Conservation (phyloP, 1,140 invertebrate genomes). For the Drosophila repletoides region DNA sequence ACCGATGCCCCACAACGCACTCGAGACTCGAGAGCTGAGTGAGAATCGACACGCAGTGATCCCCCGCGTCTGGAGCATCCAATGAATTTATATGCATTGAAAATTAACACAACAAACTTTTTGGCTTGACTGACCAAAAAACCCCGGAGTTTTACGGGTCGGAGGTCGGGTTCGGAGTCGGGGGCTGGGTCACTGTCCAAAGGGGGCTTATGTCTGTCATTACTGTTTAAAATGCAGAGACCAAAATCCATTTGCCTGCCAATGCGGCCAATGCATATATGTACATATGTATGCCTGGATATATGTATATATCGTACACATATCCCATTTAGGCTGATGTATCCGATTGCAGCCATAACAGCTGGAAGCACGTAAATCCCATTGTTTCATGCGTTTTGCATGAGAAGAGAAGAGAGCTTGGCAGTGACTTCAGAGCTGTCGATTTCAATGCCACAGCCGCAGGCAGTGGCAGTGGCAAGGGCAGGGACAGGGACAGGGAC, state of each 20-base stretch:
- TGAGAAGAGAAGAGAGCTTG: slow-evolving; percentile 54
- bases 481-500: not conserved
- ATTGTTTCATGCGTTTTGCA: slow-evolving; percentile 77
- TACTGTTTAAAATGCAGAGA: slow-evolving; percentile 48
- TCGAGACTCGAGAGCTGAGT: slow-evolving; percentile 19
- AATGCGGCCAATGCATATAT: too few species aligned
- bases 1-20: slow-evolving; percentile 26
- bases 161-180: too few species aligned
- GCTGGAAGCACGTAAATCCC: slow-evolving; percentile 74
- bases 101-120: slow-evolving; percentile 79
- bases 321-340: slow-evolving; percentile 53
- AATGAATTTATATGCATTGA: slow-evolving; percentile 72
- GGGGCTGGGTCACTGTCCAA: not conserved
- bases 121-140: slow-evolving; percentile 62
- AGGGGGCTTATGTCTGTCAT: slow-evolving; percentile 55
- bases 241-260: slow-evolving; percentile 64
- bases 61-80: slow-evolving; percentile 19
- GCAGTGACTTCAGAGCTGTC: slow-evolving; percentile 47
- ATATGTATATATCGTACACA: slow-evolving; percentile 10
- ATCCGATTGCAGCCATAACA: slow-evolving; percentile 77
- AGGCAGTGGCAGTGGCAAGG: not conserved
- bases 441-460: slow-evolving; percentile 63
- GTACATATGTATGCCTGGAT: not conserved
- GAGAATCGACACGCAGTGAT: slow-evolving; percentile 3
- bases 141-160: slow-evolving; percentile 11